Evolutionary conservation across 2,888 invertebrate species (phyloP).

Genomic region (Graphium colonna): DNA sequence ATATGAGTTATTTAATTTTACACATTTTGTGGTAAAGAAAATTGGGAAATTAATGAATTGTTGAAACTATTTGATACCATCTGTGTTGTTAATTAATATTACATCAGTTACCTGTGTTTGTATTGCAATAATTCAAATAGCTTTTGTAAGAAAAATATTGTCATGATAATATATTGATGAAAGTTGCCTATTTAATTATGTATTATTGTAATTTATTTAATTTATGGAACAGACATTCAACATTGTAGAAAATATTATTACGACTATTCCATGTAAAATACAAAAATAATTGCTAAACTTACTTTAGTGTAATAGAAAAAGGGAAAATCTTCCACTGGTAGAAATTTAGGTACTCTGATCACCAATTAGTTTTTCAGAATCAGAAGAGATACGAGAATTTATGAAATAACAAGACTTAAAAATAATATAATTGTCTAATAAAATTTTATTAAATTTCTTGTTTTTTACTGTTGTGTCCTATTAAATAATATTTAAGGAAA

Average conservation of each 20-base stretch:
- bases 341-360: not conserved
- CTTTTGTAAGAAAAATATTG: constrained; percentile 1
- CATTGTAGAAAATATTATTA: not conserved
- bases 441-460: not conserved
- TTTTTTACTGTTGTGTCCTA: not conserved
- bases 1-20: not conserved
- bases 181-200: not conserved
- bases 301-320: not conserved
- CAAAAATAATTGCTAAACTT: not conserved
- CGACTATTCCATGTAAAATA: not conserved
- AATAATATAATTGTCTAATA: not conserved
- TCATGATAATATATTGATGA: not conserved
- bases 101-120: constrained; percentile 7
- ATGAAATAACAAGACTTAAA: not conserved
- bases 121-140: constrained; percentile 6
- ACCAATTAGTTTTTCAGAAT: not conserved
- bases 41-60: not conserved
- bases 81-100: not conserved
- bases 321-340: not conserved
- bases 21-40: not conserved
- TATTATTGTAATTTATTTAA: not conserved
- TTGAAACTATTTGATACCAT: not conserved
- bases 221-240: not conserved
- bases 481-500: no score
- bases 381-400: not conserved